Base-by-base conservation (phyloP, 1,140 invertebrate species). In the Drosophila repleta region DNA sequence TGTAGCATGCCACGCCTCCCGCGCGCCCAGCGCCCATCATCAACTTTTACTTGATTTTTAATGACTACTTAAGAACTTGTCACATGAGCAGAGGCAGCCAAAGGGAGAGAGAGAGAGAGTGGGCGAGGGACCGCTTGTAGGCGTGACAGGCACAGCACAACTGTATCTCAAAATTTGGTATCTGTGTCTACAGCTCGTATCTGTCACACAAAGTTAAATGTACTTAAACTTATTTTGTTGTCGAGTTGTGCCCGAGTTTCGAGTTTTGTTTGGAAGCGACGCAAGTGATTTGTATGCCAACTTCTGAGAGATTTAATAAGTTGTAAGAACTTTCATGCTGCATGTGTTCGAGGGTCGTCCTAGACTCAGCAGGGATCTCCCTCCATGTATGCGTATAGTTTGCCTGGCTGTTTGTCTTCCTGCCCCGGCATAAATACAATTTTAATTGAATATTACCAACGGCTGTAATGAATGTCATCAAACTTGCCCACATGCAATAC, bases 161-260 rank as follows among this genome's bases (percentile, higher is more conserved):
- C 21, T 43, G 57, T 60, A 46, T 60, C 43, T 60, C 17, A 60
- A 45, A 57, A 35, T 46, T 60, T 15, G 45, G 20, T 35, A 8
- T 37, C 8, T 65, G 71, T 48, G 13, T 35, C 46, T 21, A 20
- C 55, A 7, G 52, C 55, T 57, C 55, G 55, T 55, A 26, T 53
- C 53, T 65, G 53, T 43, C 74, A 70, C 73, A 76, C n/a, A 76
- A 78, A 77, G 75, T 78, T 77, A 77, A 77, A 72, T 73, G 75
- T 73, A 77, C 75, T 78, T 77, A 78, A 77, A 77, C 75, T 78
- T 78, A 77, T 78, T 78, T 77, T 77, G 75, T 78, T 77, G 68
- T 78, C 68, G 68, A 78, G 68, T 73, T 77, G 61, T 62, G 49
- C 58, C 37, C 61, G 57, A 67, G 64, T 66, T 64, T 62, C 37